Conservation (phyloP, 1,140 invertebrate genomes). For the Tetramorium parvispinum region DNA sequence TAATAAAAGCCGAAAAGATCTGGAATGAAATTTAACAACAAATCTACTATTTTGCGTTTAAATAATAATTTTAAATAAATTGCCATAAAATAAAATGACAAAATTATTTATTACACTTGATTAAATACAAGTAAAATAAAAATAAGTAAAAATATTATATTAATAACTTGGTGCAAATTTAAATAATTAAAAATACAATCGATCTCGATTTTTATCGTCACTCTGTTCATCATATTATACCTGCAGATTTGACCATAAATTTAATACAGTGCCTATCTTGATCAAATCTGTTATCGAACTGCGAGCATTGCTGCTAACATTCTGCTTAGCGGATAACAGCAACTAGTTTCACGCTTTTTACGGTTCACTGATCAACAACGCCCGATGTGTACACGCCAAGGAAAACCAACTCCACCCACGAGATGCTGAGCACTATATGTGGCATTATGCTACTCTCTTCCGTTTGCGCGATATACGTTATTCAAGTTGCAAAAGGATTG, state of each 20-base stretch:
- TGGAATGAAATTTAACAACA: background rate
- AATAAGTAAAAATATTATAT: conserved; percentile 3
- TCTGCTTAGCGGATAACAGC: conserved; percentile 58
- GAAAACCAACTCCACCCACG: conserved; percentile 65
- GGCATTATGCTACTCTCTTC: conserved; percentile 1
- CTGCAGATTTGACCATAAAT: background rate
- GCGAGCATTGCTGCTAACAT: background rate
- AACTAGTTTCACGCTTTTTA: conserved; percentile 74
- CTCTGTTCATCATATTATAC: background rate
- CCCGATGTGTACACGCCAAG: conserved; percentile 23
- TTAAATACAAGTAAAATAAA: background rate
- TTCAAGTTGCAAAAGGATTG: background rate
- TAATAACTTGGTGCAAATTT: background rate
- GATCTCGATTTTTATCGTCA: background rate
- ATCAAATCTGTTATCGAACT: background rate
- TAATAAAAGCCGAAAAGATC: background rate
- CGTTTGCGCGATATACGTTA: background rate
- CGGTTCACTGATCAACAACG: conserved; percentile 23
- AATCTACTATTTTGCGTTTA: background rate
- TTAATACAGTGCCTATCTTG: background rate
- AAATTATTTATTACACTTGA: background rate
- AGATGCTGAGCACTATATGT: conserved; percentile 34
- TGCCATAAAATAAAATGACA: background rate
- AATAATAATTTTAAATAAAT: conserved; percentile 12
- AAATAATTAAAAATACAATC: background rate